phyloP scores from a whole-genome alignment of 2,797 vertebrate genomes.

The Podarcis lilfordi region DNA sequence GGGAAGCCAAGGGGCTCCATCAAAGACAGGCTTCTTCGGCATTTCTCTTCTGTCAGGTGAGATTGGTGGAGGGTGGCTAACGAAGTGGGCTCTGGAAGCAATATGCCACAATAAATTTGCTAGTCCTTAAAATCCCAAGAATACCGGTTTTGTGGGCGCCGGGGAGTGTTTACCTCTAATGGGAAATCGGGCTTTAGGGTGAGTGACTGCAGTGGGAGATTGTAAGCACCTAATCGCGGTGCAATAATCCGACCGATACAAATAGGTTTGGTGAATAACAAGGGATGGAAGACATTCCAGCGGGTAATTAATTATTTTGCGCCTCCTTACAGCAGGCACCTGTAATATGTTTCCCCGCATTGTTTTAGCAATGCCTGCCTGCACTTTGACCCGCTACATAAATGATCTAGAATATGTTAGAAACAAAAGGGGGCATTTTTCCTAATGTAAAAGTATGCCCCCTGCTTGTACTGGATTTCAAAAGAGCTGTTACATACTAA shows the following conservation, averaged over 20 bases:
- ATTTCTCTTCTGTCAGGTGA: slow-evolving; percentile 30
- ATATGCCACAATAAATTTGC: neutral
- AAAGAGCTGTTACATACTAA: neutral
- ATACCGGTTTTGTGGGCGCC: too few relatives aligned
- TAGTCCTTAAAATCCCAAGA: neutral
- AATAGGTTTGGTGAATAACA: neutral
- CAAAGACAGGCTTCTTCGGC: neutral
- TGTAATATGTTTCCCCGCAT: neutral
- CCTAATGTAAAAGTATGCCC: neutral
- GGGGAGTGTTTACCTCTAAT: too few relatives aligned
- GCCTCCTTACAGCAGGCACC: neutral
- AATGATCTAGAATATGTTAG: neutral
- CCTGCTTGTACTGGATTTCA: neutral
- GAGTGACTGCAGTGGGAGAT: neutral
- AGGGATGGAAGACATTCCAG: neutral
- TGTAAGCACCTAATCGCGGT: neutral
- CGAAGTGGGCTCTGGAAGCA: neutral
- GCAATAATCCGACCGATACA: neutral
- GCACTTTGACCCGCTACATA: neutral
- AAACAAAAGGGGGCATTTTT: neutral
- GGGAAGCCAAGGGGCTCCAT: neutral
- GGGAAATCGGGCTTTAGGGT: too few relatives aligned
- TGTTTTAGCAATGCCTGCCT: neutral
- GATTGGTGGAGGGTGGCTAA: neutral
- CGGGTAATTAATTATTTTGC: neutral